phyloP scores from a whole-genome alignment of 1,140 invertebrate species.

The Drosophila lini region DNA sequence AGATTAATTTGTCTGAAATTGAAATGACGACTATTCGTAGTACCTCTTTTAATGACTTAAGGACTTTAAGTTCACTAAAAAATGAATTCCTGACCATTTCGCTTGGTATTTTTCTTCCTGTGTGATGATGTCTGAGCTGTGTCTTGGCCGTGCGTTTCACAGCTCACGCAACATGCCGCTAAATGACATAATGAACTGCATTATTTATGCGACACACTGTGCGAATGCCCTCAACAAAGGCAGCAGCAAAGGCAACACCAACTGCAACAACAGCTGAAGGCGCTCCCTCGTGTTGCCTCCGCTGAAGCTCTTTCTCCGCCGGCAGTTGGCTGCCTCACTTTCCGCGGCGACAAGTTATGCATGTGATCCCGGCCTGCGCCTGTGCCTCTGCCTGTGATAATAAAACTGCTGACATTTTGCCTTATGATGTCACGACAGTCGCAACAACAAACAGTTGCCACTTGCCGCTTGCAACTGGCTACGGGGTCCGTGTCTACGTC shows the following conservation, averaged over 20 bases:
- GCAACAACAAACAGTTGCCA: constrained; percentile 43
- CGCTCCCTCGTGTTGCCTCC: constrained; percentile 17
- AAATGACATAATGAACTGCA: constrained; percentile 83
- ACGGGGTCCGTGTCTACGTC: constrained; percentile 19
- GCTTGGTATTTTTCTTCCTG: background rate
- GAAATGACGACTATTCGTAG: too few relatives aligned
- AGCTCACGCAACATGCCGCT: constrained; percentile 75
- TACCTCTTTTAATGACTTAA: background rate
- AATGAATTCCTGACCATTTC: background rate
- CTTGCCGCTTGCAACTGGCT: constrained; percentile 16
- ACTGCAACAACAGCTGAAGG: constrained; percentile 41
- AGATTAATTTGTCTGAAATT: too few relatives aligned
- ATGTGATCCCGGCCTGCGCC: constrained; percentile 46
- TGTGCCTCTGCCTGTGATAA: constrained; percentile 52
- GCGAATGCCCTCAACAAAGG: constrained; percentile 41
- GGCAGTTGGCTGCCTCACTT: constrained; percentile 6
- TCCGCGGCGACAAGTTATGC: constrained; percentile 52
- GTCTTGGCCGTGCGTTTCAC: constrained; percentile 46
- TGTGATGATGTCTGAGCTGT: constrained; percentile 44
- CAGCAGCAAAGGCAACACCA: constrained; percentile 14
- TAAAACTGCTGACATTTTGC: constrained; percentile 77
- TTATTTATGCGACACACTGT: constrained; percentile 79
- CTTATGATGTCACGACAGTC: constrained; percentile 72
- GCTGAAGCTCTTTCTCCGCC: background rate
- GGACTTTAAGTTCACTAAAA: background rate